Conservation (phyloP, 2,113 vertebrate species). For the Patagioenas fasciata region DNA sequence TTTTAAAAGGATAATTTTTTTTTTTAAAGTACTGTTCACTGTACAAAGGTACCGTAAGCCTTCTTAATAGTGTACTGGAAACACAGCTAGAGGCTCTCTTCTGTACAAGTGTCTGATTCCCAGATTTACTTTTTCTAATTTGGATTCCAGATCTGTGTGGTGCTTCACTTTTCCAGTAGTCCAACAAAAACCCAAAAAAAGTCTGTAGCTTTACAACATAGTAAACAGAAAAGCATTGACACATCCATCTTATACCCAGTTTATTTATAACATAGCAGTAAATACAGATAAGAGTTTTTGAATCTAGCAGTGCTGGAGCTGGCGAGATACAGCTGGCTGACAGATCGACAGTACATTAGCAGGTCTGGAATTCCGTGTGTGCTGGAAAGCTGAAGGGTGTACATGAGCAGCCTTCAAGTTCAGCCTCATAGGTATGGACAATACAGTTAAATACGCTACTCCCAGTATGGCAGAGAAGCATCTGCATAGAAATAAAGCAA, state of each 20-base stretch:
- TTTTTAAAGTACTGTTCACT: not conserved
- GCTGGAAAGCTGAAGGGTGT: not conserved
- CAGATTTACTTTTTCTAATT: not conserved
- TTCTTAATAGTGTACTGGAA: not conserved
- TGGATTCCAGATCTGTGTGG: not conserved
- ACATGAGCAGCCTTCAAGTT: not conserved
- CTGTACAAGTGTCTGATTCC: not conserved
- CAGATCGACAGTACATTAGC: not conserved
- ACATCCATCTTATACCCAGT: not conserved
- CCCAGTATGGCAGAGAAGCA: not conserved
- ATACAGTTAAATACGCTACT: not conserved
- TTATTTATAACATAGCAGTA: constrained; percentile 33
- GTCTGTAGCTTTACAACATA: not conserved
- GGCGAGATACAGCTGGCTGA: not conserved
- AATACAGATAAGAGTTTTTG: not conserved
- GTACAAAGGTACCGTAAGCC: not conserved
- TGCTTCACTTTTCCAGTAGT: not conserved
- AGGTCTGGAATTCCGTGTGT: not conserved
- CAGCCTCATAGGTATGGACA: not conserved
- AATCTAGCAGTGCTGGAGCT: not conserved
- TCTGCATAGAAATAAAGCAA: not conserved
- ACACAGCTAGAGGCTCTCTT: not conserved
- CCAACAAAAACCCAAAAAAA: not conserved
- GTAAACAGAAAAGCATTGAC: not conserved
- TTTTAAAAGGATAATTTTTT: not conserved